Conservation (phyloP, 2,888 invertebrate genomes). For the Antitype chi region DNA sequence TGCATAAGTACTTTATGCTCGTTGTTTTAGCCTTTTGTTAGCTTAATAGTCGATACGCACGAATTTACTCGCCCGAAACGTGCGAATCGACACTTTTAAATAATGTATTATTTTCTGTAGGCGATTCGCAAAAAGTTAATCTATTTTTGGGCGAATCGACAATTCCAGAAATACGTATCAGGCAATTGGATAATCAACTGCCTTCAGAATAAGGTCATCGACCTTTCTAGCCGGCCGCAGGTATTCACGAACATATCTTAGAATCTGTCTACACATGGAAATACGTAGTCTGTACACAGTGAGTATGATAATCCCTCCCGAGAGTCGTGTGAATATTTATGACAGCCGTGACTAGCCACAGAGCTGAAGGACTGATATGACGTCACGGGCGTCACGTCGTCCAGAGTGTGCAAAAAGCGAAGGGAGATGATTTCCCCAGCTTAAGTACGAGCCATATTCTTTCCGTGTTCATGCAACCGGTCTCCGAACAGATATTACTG, state of each 20-base stretch:
- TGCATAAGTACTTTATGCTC: too few relatives aligned
- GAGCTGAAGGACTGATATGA: not conserved
- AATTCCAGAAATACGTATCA: too few relatives aligned
- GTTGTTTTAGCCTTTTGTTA: not conserved
- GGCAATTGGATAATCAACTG: not conserved
- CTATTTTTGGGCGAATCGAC: too few relatives aligned
- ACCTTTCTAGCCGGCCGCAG: not conserved
- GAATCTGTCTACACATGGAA: constrained; percentile 32
- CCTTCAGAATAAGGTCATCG: not conserved
- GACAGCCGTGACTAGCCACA: not conserved
- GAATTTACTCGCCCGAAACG: too few relatives aligned
- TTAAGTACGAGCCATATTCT: not conserved
- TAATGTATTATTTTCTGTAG: too few relatives aligned
- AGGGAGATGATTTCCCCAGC: not conserved
- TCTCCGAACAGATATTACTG: not conserved
- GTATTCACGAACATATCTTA: constrained; percentile 17
- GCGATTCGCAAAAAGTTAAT: too few relatives aligned
- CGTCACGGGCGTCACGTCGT: not conserved
- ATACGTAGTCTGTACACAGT: not conserved
- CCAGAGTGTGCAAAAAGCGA: not conserved
- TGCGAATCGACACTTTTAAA: too few relatives aligned
- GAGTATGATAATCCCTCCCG: constrained; percentile 8
- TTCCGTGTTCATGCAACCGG: not conserved
- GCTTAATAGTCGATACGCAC: too few relatives aligned
- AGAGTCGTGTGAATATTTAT: constrained; percentile 32